Conservation (phyloP, 2,113 vertebrate genomes). For the Malurus cyaneus region DNA sequence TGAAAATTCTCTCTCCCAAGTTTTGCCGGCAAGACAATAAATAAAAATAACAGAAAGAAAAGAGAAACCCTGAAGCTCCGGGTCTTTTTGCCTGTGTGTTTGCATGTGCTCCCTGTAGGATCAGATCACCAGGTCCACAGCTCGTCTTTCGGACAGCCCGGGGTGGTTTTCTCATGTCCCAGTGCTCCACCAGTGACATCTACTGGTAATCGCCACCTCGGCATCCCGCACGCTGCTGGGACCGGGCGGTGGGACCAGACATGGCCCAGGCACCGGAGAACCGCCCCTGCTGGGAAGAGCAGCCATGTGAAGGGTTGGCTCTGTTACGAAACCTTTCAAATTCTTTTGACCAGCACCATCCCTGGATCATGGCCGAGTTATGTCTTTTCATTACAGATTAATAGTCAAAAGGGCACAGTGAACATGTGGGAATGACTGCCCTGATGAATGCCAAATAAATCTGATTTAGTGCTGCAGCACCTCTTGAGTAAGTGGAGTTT, state of each 20-base stretch:
- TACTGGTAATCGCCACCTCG: not conserved
- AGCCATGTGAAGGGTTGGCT: not conserved
- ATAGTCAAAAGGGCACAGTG: not conserved
- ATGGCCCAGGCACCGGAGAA: not conserved
- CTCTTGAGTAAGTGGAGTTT: not conserved
- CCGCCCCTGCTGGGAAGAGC: not conserved
- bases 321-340: not conserved
- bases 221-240: not conserved
- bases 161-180: not conserved
- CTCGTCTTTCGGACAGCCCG: accelerated
- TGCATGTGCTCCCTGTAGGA: not conserved
- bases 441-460: not conserved
- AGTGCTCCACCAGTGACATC: conserved; percentile 55
- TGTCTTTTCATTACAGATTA: not conserved
- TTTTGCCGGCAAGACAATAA: not conserved
- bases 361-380: not conserved
- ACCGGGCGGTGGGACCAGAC: accelerated
- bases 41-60: not conserved
- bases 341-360: not conserved
- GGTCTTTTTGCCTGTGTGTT: not conserved
- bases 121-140: not conserved
- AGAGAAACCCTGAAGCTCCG: not conserved
- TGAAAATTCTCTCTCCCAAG: not conserved
- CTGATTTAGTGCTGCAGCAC: not conserved
- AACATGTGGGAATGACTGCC: not conserved